Conservation (phyloP, 2,888 invertebrate genomes). For the Drosophila monieri region DNA sequence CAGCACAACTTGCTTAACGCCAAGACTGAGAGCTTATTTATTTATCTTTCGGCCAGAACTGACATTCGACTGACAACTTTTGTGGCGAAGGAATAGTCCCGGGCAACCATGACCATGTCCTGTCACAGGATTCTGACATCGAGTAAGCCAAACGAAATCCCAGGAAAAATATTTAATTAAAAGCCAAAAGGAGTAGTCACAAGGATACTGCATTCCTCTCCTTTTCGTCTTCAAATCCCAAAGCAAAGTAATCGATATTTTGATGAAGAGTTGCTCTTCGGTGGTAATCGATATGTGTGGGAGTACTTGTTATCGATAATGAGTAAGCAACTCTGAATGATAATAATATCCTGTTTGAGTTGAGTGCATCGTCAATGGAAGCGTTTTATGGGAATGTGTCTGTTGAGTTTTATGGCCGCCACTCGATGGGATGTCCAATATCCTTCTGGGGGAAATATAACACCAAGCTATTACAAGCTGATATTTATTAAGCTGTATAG, state of each 20-base stretch:
- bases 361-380: background rate
- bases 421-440: too few species aligned
- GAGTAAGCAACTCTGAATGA: constrained; percentile 9
- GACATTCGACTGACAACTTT: constrained; percentile 71
- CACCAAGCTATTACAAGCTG: background rate
- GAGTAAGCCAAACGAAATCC: constrained; percentile 1
- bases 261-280: constrained; percentile 2
- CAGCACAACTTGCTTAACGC: constrained; percentile 57
- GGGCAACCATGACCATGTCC: constrained; percentile 34
- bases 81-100: constrained; percentile 13
- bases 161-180: constrained; percentile 38
- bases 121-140: constrained; percentile 29
- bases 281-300: constrained; percentile 21
- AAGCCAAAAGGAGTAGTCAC: constrained; percentile 18
- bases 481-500: background rate
- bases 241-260: constrained; percentile 15
- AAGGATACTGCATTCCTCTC: constrained; percentile 11
- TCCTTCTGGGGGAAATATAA: background rate
- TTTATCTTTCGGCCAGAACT: constrained; percentile 64
- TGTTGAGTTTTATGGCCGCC: constrained; percentile 5
- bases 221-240: background rate
- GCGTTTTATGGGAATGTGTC: constrained; percentile 8
- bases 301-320: constrained; percentile 33
- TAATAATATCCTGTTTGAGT: constrained; percentile 16
- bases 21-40: constrained; percentile 60